Evolutionary conservation across 2,113 vertebrate genomes (phyloP), one percentile per base, ranked within the genome.

Genomic region (Taurulus bubalis): DNA sequence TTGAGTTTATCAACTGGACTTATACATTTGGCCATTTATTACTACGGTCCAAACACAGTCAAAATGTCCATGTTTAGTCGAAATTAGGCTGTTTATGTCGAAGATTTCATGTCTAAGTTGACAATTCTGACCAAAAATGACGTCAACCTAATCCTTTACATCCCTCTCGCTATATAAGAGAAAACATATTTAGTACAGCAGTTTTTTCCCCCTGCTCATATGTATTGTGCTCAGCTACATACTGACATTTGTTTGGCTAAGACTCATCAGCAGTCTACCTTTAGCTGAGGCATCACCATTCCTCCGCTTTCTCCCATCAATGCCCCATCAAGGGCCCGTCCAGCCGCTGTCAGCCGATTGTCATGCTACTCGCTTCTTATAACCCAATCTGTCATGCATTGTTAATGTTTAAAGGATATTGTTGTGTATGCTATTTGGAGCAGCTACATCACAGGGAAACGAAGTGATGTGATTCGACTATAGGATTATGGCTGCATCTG

Each of bases 381-480:
- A 77, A 89, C 80, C 82, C 83, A 51, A 45, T 82, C 87, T 82
- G 83, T 89, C 91, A 89, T 79, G 72, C 77, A 75, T 74, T 82
- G 80, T 87, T 83, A 85, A 81, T 75, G 85, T 85, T 80, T 67
- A 26, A 77, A 66, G 72, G 64, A 75, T 60, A 64, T 36, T 64
- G 51, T 81, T n/a, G 55, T 58, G 32, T 75, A 6, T 71, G 79
- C 62, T 69, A 79, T 76, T 76, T 62, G 60, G 71, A 65, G 75
- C 26, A 65, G 64, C 68, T 20, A n/a, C 85, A 81, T 72, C 82
- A 77, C 56, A 42, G 65, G 65, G 24, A 58, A 51, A 12, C 16
- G 16, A 42, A 36, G 24, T n/a, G 71, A 80, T 80, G 70, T 32
- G 80, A 79, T 65, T 69, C 7, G 24, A 55, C 66, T 7, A 28